phyloP scores from a whole-genome alignment of 2,888 invertebrate genomes.

The Thera britannica region DNA sequence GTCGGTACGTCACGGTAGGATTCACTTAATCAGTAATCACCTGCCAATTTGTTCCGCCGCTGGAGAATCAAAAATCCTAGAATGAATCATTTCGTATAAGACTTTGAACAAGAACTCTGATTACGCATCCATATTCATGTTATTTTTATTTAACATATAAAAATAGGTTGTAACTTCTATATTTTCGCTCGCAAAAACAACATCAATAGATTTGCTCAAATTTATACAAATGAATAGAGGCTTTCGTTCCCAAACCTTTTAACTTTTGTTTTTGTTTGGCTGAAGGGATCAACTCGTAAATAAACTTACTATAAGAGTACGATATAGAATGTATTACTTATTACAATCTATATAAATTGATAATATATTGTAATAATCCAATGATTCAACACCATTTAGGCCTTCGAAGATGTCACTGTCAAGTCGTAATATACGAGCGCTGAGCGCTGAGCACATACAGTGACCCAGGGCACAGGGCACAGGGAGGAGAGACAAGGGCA shows the following conservation, averaged over 20 bases:
- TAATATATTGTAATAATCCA: too few relatives aligned
- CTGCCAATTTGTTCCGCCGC: not conserved
- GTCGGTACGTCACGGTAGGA: too few relatives aligned
- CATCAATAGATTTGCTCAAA: not conserved
- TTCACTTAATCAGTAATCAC: not conserved
- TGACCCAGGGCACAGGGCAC: not conserved
- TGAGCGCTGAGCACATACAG: too few relatives aligned
- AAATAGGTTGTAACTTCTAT: slow-evolving; percentile 1
- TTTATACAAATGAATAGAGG: not conserved
- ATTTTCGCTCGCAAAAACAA: not conserved
- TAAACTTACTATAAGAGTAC: too few relatives aligned
- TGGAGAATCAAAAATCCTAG: not conserved
- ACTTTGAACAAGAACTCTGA: slow-evolving; percentile 7
- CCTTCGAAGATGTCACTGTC: too few relatives aligned
- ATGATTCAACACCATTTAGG: too few relatives aligned
- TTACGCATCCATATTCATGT: not conserved
- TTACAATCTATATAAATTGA: too few relatives aligned
- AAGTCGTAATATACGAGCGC: too few relatives aligned
- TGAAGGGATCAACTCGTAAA: not conserved
- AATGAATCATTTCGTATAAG: slow-evolving; percentile 3
- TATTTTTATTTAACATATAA: not conserved
- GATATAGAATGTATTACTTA: too few relatives aligned
- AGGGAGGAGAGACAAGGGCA: too few relatives aligned
- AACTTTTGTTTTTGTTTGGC: not conserved
- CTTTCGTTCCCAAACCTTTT: not conserved